A percentile compares a stretch with the other conserved stretches of the same genome.
These are phyloP conservation scores for Drosophila ficusphila DNA, from an alignment of 1,140 invertebrate genomes.

Conservation along the genomic window DNA sequence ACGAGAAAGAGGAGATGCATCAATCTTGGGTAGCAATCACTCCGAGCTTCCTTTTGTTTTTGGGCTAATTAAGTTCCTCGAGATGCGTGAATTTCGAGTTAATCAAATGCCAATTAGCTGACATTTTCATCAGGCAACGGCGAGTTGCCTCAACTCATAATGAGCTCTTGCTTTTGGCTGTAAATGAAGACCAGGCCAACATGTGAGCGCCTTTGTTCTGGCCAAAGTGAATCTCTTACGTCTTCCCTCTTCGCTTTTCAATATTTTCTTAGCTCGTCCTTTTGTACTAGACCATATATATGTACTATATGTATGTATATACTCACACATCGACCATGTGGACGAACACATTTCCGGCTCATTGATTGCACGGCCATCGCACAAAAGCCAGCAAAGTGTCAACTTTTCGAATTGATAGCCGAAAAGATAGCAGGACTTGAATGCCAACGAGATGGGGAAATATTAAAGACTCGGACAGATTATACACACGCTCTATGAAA, in stretches of 20 bases:
- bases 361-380: slow-evolving; percentile 35
- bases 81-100: slow-evolving; percentile 43
- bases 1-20: slow-evolving; percentile 5
- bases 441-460: slow-evolving; percentile 3
- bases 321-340: background rate
- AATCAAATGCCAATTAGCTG: slow-evolving; percentile 54
- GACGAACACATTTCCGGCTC: slow-evolving; percentile 35
- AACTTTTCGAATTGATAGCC: slow-evolving; percentile 48
- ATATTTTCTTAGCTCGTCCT: background rate
- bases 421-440: slow-evolving; percentile 22
- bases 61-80: slow-evolving; percentile 38
- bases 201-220: slow-evolving; percentile 9
- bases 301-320: background rate
- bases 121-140: slow-evolving; percentile 15
- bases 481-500: background rate
- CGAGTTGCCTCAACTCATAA: slow-evolving; percentile 15
- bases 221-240: background rate
- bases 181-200: background rate
- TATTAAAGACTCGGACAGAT: slow-evolving; percentile 1
- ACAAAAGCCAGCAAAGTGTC: slow-evolving; percentile 49
- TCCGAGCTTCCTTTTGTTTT: background rate
- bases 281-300: background rate
- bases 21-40: slow-evolving; percentile 6
- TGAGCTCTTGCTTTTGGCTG: slow-evolving; percentile 12
- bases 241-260: background rate